These are phyloP conservation scores for Mechanitis mazaeus DNA, from an alignment of 2,888 invertebrate genomes.

Conservation along the genomic window DNA sequence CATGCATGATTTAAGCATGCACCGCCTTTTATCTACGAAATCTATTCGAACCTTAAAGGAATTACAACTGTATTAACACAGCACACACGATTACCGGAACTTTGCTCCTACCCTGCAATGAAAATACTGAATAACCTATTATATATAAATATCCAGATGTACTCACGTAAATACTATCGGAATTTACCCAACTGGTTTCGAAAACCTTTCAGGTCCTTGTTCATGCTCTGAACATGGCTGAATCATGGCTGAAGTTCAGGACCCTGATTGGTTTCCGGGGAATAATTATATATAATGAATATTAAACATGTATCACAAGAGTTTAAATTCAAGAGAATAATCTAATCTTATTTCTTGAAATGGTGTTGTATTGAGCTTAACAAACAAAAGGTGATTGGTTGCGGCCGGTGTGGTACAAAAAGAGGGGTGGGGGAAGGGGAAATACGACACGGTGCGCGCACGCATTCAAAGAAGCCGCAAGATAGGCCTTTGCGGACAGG, in stretches of 20 bases:
- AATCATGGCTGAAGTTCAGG: too few species aligned
- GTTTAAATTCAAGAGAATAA: constrained; percentile 18
- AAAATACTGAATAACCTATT: too few species aligned
- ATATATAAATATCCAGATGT: too few species aligned
- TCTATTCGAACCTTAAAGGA: constrained; percentile 22
- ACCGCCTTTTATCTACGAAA: constrained; percentile 17
- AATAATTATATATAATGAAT: too few species aligned
- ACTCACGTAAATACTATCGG: too few species aligned
- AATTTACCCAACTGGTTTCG: too few species aligned
- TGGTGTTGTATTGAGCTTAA: constrained; percentile 57
- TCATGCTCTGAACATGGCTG: too few species aligned
- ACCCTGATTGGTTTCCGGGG: too few species aligned
- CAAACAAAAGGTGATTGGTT: constrained; percentile 66
- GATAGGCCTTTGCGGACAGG: constrained; percentile 53
- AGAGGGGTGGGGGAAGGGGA: constrained; percentile 33
- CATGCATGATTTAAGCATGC: constrained; percentile 13
- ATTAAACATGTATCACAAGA: too few species aligned
- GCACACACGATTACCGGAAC: constrained; percentile 12
- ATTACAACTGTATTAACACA: constrained; percentile 25
- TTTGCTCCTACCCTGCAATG: constrained; percentile 3
- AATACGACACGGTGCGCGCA: constrained; percentile 54
- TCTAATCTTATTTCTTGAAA: constrained; percentile 43
- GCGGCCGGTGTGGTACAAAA: constrained; percentile 32
- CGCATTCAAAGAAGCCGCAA: constrained; percentile 68
- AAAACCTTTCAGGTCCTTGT: too few species aligned